Evolutionary conservation across 2,113 vertebrate species (phyloP), one percentile per base, ranked within the genome.

Genomic region (Pterophyllum scalare): DNA sequence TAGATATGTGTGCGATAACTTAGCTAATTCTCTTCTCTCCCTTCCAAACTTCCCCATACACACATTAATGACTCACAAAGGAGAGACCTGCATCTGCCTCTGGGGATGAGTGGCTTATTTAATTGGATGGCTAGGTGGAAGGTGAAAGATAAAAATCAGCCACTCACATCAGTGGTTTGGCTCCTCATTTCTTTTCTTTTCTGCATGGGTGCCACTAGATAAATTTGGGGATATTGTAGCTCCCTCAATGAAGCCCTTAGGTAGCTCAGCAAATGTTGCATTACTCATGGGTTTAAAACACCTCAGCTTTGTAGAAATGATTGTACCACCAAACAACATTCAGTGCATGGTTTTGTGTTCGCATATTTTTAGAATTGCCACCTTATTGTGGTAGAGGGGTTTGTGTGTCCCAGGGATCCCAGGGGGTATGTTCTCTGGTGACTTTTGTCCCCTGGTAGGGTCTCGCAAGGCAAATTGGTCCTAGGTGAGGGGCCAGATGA

Each of bases 21-120:
- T 26, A 81, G 65, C 75, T 81, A 79, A 90, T 87, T 94, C 75
- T 62, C 24, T 87, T 84, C 82, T 70, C 38, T 49, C 3, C 59
- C 22, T 79, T 58, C 75, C 35, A 12, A 24, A 70, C 81, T 60
- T 87, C 74, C 80, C 56, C 82, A 86, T 62, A 33, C 35, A 56
- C 15, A 12, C 60, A 54, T 38, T 87, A 82, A 91, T 91, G 82
- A 87, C 61, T 77, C 85, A 83, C 87, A 83, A 54, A 83, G 74
- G 70, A 81, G 59, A 43, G 31, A 46, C 10, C 38, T 46, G 80
- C 31, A 33, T 64, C 24, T 17, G 49, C 24, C 80, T 77, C 56
- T 17, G 38, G 65, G 31, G 60, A 62, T 52, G 67, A 54, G 28
- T 22, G 35, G n/a, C 19, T 81, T 62, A 28, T 89, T 90, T 85